phyloP scores from a whole-genome alignment of 2,113 vertebrate genomes.

The Rhynchomys soricoides region DNA sequence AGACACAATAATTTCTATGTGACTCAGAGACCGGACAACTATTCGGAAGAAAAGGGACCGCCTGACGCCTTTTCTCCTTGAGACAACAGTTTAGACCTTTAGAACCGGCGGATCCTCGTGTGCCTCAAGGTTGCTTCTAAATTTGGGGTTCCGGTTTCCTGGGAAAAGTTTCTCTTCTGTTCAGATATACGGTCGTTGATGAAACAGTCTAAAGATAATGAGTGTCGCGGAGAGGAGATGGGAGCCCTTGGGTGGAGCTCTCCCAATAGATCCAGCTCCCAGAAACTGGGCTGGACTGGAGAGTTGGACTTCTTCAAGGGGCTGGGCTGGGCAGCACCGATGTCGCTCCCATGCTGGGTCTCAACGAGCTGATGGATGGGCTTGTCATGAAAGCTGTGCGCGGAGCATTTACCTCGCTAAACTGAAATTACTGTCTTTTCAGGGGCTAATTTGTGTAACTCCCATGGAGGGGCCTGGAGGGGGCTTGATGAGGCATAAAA shows the following conservation, averaged over 20 bases:
- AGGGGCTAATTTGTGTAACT: constrained; percentile 99
- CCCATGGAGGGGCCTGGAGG: constrained; percentile 99
- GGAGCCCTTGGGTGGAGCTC: neutral
- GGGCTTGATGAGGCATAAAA: constrained; percentile 99
- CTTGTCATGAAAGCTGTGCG: constrained; percentile 99
- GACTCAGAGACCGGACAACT: neutral
- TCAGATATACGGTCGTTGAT: neutral
- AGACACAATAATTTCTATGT: neutral
- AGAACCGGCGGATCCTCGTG: neutral
- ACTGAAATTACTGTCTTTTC: constrained; percentile 99
- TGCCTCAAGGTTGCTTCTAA: neutral
- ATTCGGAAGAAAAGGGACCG: neutral
- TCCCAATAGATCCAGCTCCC: neutral
- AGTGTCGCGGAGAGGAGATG: neutral
- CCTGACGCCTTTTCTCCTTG: neutral
- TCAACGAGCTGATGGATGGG: constrained; percentile 99
- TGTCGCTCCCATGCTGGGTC: constrained; percentile 69
- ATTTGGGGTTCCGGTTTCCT: neutral
- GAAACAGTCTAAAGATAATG: neutral
- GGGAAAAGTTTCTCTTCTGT: neutral
- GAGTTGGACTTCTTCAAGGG: neutral
- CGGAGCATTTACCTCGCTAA: constrained; percentile 99
- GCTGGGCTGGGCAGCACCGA: neutral
- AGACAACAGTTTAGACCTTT: neutral
- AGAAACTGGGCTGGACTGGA: neutral